phyloP scores from a whole-genome alignment of 2,888 invertebrate species.

The Rhynchonema sp. region DNA sequence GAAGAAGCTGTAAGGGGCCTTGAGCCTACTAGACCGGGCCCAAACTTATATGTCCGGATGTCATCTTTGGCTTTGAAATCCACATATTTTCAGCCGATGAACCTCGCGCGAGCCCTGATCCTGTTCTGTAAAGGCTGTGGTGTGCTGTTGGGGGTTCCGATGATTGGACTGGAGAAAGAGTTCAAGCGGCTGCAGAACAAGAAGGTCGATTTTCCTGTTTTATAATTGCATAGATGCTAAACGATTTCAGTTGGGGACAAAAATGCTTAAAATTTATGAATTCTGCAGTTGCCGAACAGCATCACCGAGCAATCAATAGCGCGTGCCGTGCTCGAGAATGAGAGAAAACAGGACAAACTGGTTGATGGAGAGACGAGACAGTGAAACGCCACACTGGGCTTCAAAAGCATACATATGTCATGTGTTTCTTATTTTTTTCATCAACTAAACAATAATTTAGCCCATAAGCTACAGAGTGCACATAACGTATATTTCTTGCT shows the following conservation, averaged over 20 bases:
- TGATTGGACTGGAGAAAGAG: conserved; percentile 7
- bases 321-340: neutral
- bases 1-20: conserved; percentile 47
- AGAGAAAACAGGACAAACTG: neutral
- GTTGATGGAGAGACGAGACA: too few relatives aligned
- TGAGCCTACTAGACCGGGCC: too few relatives aligned
- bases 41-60: too few relatives aligned
- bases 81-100: conserved; percentile 45
- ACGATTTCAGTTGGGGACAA: neutral
- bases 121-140: conserved; percentile 55
- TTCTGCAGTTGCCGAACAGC: neutral
- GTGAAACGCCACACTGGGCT: too few relatives aligned
- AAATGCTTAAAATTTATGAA: too few relatives aligned
- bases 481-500: too few relatives aligned
- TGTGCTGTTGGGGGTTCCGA: conserved; percentile 5
- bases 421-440: too few relatives aligned
- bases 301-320: neutral
- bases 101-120: conserved; percentile 57
- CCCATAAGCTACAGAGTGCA: too few relatives aligned
- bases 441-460: too few relatives aligned
- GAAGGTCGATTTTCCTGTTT: too few relatives aligned
- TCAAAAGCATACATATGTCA: too few relatives aligned
- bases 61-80: too few relatives aligned
- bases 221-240: neutral
- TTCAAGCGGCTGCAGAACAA: conserved; percentile 1